phyloP scores from a whole-genome alignment of 2,113 vertebrate species.

The Oceanodroma tethys region DNA sequence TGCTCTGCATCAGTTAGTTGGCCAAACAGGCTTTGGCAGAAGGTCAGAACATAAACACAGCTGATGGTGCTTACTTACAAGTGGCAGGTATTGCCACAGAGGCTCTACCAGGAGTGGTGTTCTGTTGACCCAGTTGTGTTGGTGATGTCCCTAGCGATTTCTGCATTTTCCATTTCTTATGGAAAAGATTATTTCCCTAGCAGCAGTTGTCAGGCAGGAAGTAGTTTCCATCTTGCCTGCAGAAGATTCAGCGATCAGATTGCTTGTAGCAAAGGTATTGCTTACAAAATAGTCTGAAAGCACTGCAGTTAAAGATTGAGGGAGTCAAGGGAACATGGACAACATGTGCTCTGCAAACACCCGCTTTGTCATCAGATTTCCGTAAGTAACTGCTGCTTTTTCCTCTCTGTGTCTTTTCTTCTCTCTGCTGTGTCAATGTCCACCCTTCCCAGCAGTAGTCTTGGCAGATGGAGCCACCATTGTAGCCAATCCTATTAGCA shows the following conservation, averaged over 20 bases:
- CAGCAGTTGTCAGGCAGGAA: background rate
- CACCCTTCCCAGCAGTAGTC: constrained; percentile 76
- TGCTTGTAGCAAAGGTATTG: background rate
- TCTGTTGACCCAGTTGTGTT: background rate
- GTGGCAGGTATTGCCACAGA: background rate
- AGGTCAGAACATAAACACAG: background rate
- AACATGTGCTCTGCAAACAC: background rate
- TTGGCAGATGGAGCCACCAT: constrained; percentile 90
- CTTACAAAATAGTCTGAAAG: background rate
- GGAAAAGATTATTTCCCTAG: background rate
- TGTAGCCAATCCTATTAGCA: constrained; percentile 91
- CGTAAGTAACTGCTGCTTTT: background rate
- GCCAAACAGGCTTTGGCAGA: background rate
- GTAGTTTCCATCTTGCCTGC: background rate
- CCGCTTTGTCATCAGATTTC: background rate
- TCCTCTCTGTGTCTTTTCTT: background rate
- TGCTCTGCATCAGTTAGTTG: background rate
- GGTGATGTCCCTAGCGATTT: background rate
- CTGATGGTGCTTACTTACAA: background rate
- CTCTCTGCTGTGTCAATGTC: background rate
- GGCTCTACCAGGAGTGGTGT: background rate
- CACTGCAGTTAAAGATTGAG: background rate
- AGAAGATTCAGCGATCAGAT: background rate
- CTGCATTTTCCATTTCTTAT: background rate
- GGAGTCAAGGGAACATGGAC: background rate